Evolutionary conservation across 1,140 invertebrate genomes (phyloP).

Genomic region (Venturia canescens): DNA sequence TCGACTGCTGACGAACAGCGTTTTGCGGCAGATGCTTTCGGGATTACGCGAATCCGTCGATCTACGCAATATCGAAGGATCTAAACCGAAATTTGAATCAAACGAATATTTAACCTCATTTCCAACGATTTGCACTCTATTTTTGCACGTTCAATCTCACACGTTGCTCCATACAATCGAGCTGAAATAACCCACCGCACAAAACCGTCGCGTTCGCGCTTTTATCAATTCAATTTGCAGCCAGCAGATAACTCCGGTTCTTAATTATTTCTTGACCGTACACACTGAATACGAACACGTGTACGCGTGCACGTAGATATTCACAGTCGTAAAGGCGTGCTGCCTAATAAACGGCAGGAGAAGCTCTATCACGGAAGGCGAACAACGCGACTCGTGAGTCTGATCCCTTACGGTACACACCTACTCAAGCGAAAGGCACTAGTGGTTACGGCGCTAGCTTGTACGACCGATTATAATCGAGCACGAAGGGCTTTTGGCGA

Average conservation of each 20-base stretch:
- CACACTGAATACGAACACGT: neutral
- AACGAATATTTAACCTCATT: neutral
- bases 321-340: neutral
- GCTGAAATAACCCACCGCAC: neutral
- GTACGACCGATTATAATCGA: slow-evolving; percentile 30
- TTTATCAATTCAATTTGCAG: slow-evolving; percentile 21
- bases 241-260: slow-evolving; percentile 12
- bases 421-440: neutral
- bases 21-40: too few relatives aligned
- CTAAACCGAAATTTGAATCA: too few relatives aligned
- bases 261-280: slow-evolving; percentile 1
- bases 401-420: neutral
- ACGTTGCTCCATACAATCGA: neutral
- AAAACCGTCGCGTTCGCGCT: slow-evolving; percentile 7
- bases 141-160: neutral
- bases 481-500: slow-evolving; percentile 6
- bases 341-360: neutral
- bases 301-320: neutral
- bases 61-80: too few relatives aligned
- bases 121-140: neutral
- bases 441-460: slow-evolving; percentile 6
- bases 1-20: too few relatives aligned
- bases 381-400: slow-evolving; percentile 7
- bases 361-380: neutral
- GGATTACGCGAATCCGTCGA: too few relatives aligned